A percentile compares a stretch with the other conserved stretches of the same genome.
Evolutionary conservation across 2,888 invertebrate species (phyloP).

Genomic region (Nyleta sp.): DNA sequence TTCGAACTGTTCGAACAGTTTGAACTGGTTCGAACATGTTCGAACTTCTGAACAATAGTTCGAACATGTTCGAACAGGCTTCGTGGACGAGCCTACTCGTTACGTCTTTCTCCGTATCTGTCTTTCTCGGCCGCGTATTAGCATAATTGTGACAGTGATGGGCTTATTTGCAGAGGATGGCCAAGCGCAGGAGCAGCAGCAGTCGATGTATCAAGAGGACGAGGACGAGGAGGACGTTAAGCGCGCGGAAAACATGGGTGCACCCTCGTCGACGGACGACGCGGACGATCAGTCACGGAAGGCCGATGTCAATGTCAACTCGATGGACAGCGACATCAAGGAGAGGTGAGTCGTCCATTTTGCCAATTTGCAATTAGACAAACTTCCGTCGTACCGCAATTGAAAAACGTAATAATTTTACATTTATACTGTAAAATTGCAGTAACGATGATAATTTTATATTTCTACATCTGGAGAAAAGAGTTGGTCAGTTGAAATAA

Average conservation of each 20-base stretch:
- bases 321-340: conserved; percentile 68
- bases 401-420: too few relatives aligned
- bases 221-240: conserved; percentile 60
- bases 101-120: conserved; percentile 27
- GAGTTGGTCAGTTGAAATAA: too few relatives aligned
- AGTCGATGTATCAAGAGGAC: conserved; percentile 42
- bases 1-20: too few relatives aligned
- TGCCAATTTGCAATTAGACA: conserved; percentile 9
- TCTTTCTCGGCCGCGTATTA: conserved; percentile 53
- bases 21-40: too few relatives aligned
- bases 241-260: conserved; percentile 64
- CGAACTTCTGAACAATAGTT: too few relatives aligned
- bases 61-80: too few relatives aligned
- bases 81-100: too few relatives aligned
- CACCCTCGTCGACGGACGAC: conserved; percentile 53
- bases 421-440: too few relatives aligned
- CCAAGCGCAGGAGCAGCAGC: conserved; percentile 63
- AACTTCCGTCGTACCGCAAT: too few relatives aligned
- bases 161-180: conserved; percentile 66
- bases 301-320: conserved; percentile 58
- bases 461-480: too few relatives aligned
- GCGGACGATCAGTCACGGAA: conserved; percentile 63
- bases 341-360: conserved; percentile 68
- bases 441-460: too few relatives aligned
- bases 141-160: conserved; percentile 65